Base-by-base conservation (phyloP, 2,888 invertebrate genomes). In the Caenorhabditis sulstoni region DNA sequence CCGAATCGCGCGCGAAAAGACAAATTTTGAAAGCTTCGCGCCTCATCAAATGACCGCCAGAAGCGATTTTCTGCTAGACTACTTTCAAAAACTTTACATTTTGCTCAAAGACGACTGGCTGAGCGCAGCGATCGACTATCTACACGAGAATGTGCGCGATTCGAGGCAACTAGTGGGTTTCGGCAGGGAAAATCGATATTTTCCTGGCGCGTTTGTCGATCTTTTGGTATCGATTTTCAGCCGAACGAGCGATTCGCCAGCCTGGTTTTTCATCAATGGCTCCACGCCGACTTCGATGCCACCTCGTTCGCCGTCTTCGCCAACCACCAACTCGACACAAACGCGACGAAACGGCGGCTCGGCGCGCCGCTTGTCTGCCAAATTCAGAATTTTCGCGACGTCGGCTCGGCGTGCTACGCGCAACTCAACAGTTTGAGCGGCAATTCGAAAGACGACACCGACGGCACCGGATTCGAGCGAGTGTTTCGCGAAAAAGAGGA, bases 181-280 rank as follows among this genome's bases (percentile, higher is more conserved):
- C 61, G 71, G 67, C 16, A 57, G 78, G 29, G 23, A 20, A 39
- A 20, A 37, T 16, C 14, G 41, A 29, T 29, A 29, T 3, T 5
- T 7, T 5, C 7, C 4, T 7, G 7, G 29, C 7, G 29, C 3
- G 29, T 29, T 29, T 29, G n/a, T 7, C 29, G 29, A 29, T n/a
- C 39, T 29, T 45, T 11, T n/a, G n/a, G n/a, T n/a, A n/a, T 16
- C 4, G 16, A 22, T 57, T 62, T 79, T 39, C 44, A 79, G 79
- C 16, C 16, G 20, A 49, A 73, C 37, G 62, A 67, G 37, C 44
- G 53, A n/a, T 65, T 74, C 52, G 68, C 79, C 11, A 65, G 52
- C 39, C 16, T 79, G 3, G 58, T 79, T 7, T 67, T 79, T n/a
- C 74, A 79, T 18, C 79, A 79, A 64, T 79, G 79, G 79, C 50